These are phyloP conservation scores for Hippocampus kuda DNA, from an alignment of 2,797 vertebrate species.

Conservation along the genomic window DNA sequence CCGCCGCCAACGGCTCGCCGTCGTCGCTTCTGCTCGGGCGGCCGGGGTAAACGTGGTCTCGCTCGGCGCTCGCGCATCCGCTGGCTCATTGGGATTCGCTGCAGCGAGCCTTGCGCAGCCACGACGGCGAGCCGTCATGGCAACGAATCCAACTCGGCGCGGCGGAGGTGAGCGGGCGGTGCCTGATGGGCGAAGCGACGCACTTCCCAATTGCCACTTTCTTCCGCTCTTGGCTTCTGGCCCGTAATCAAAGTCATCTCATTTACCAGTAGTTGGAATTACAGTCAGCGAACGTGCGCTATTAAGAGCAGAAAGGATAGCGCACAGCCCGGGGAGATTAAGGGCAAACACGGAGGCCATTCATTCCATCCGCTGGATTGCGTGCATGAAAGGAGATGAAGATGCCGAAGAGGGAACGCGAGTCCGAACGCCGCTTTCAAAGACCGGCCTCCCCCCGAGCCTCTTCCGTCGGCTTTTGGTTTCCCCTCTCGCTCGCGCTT, in stretches of 20 bases:
- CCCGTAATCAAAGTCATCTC: slow-evolving; percentile 44
- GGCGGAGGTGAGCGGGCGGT: slow-evolving; percentile 12
- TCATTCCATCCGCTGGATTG: slow-evolving; percentile 31
- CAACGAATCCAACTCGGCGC: background rate
- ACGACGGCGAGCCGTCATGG: slow-evolving; percentile 19
- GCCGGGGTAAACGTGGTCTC: slow-evolving; percentile 31
- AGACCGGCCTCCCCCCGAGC: background rate
- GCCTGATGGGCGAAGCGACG: slow-evolving; percentile 1
- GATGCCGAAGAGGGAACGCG: slow-evolving; percentile 12
- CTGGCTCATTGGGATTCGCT: slow-evolving; percentile 15
- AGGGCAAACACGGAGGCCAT: slow-evolving; percentile 30
- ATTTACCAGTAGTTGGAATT: slow-evolving; percentile 50
- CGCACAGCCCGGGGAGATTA: slow-evolving; percentile 30
- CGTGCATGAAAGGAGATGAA: slow-evolving; percentile 17
- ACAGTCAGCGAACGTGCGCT: slow-evolving; percentile 50
- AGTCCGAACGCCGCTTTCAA: slow-evolving; percentile 3
- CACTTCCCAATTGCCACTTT: slow-evolving; percentile 8
- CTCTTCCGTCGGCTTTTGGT: background rate
- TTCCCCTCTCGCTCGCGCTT: slow-evolving; percentile 4
- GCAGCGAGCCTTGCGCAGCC: slow-evolving; percentile 20
- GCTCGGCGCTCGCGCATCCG: slow-evolving; percentile 7
- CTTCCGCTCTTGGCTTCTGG: slow-evolving; percentile 7
- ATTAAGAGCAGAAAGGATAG: slow-evolving; percentile 51
- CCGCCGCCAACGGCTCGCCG: too few species aligned
- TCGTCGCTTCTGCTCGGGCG: background rate